phyloP scores from a whole-genome alignment of 2,797 vertebrate species.

The Danio kyathit region DNA sequence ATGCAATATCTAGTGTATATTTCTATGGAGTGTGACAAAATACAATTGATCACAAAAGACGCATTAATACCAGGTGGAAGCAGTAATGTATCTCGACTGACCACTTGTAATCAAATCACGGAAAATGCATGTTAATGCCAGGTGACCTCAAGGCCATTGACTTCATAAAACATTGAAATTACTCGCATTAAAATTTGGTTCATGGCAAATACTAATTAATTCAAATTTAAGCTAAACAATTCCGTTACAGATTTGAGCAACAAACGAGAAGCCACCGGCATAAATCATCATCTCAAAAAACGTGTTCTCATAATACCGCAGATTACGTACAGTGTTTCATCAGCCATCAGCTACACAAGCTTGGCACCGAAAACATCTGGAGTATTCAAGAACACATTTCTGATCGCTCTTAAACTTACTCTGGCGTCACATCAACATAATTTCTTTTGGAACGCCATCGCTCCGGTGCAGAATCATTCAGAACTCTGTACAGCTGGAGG shows the following conservation, averaged over 20 bases:
- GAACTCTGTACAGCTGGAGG: conserved; percentile 33
- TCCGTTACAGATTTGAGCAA: background rate
- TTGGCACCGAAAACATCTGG: conserved; percentile 5
- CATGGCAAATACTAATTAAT: too few species aligned
- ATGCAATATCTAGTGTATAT: too few species aligned
- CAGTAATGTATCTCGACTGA: too few species aligned
- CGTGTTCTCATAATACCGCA: background rate
- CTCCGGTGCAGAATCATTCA: conserved; percentile 41
- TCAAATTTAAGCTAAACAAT: background rate
- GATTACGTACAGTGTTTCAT: background rate
- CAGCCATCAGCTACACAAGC: background rate
- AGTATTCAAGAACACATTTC: conserved; percentile 32
- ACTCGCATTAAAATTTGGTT: too few species aligned
- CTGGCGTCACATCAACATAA: conserved; percentile 8
- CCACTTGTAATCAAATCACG: too few species aligned
- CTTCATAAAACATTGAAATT: too few species aligned
- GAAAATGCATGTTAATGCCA: too few species aligned
- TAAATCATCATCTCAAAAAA: background rate
- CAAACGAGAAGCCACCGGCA: background rate
- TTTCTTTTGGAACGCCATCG: conserved; percentile 51
- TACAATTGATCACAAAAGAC: too few species aligned
- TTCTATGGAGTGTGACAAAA: too few species aligned
- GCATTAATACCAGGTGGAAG: too few species aligned
- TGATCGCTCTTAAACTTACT: conserved; percentile 2
- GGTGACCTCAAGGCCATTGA: too few species aligned